Conservation (phyloP, 2,797 vertebrate genomes). For the Ceryle rudis region DNA sequence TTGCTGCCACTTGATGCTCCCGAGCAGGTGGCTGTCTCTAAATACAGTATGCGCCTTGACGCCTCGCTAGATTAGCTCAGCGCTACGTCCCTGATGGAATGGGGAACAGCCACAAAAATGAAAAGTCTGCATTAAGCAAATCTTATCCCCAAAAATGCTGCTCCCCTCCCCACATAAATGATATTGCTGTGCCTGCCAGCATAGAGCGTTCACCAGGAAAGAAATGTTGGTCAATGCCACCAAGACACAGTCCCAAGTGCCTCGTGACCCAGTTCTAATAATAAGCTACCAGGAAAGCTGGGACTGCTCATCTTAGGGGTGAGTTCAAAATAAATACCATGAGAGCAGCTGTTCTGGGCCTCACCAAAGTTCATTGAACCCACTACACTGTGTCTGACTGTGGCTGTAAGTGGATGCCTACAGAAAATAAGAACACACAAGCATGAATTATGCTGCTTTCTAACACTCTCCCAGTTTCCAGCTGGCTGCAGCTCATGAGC, state of each 20-base stretch:
- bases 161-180: neutral
- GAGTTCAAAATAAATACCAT: conserved; percentile 23
- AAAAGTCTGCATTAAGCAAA: neutral
- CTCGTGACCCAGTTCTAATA: conserved; percentile 50
- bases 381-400: neutral
- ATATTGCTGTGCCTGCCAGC: neutral
- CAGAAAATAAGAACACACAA: neutral
- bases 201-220: neutral
- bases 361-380: neutral
- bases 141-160: neutral
- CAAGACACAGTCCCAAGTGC: neutral
- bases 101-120: neutral
- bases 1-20: conserved; percentile 34
- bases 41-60: neutral
- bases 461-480: neutral
- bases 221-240: neutral
- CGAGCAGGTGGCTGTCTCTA: conserved; percentile 58
- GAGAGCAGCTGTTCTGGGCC: neutral
- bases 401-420: neutral
- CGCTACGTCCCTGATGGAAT: rapidly evolving
- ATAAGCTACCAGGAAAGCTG: conserved; percentile 41
- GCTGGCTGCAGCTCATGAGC: neutral
- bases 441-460: neutral
- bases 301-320: neutral
- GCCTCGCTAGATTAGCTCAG: neutral